Evolutionary conservation across 92 coral and sea anemone species (phyloP), one percentile per base, ranked within the genome.

Genomic region (Scolanthus callimorphus): DNA sequence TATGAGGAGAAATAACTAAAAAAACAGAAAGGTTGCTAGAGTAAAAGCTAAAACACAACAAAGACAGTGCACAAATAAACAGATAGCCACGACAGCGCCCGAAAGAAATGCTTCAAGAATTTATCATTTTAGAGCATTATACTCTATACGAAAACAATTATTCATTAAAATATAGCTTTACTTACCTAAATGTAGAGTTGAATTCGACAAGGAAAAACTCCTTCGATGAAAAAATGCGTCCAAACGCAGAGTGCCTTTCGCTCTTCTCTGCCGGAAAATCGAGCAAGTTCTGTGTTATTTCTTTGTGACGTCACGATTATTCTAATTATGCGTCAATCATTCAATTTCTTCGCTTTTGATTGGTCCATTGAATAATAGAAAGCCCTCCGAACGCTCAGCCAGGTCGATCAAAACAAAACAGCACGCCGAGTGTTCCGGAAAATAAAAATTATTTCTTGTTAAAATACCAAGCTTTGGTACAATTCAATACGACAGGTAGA

Each of bases 231-330:
- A 34, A 27, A 52, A 51, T 6, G 55, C 75, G 65, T 37, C 64
- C 52, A 68, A 66, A 68, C 65, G 44, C 43, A 55, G 39, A 20
- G 20, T 66, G 21, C 39, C 65, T 68, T 68, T 57, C 59, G 46
- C 27, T 55, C 63, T 52, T 49, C n/a, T 69, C 83, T 69, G 76
- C 89, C 89, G 95, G 95, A 86, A 86, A 86, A 73, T 81, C 81
- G 70, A 85, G 89, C 85, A 85, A 84, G 69, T 76, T 66, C 86
- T 69, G 81, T 76, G 82, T 83, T 77, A 62, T 77, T 74, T 82
- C 85, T 67, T 80, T 86, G 95, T 87, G 95, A 87, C 95, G 95
- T 87, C 95, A 83, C 27, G 45, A 47, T 73, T 59, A 51, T 51
- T 67, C 77, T 69, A 77, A 77, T 71, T 55, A 20, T 48, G 49